Evolutionary conservation across 2,113 vertebrate species (phyloP).

Genomic region (Eptesicus fuscus): DNA sequence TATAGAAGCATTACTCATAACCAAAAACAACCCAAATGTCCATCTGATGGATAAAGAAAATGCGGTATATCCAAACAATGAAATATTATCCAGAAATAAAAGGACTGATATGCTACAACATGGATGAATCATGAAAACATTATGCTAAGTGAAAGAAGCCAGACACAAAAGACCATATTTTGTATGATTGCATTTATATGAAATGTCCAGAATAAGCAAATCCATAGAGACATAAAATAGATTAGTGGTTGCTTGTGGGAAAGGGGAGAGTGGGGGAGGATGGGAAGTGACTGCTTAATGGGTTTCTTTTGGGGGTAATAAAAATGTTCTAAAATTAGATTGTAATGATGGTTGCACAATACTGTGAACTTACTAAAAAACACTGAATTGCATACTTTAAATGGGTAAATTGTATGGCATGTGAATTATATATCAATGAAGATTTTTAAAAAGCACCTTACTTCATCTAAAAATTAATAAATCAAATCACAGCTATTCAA

Average conservation of each 20-base stretch:
- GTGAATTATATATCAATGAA: background rate
- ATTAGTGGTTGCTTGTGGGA: background rate
- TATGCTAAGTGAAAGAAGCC: background rate
- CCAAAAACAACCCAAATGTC: background rate
- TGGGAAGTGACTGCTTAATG: background rate
- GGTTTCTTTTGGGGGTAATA: background rate
- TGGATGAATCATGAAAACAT: background rate
- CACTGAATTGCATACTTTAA: background rate
- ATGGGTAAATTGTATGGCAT: background rate
- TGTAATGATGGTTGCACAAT: background rate
- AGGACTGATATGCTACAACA: background rate
- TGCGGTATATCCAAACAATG: background rate
- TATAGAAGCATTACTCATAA: background rate
- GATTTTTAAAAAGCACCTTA: background rate
- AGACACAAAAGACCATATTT: background rate
- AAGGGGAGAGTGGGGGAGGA: background rate
- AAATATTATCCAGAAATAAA: background rate
- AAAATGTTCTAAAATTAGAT: background rate
- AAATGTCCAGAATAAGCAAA: background rate
- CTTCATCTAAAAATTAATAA: background rate
- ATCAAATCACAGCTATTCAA: conserved; percentile 25
- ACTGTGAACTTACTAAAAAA: background rate
- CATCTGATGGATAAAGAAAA: background rate
- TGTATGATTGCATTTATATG: background rate
- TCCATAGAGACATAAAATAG: background rate